Evolutionary conservation across 2,888 invertebrate genomes (phyloP).

Genomic region (Sarcophaga carnaria): DNA sequence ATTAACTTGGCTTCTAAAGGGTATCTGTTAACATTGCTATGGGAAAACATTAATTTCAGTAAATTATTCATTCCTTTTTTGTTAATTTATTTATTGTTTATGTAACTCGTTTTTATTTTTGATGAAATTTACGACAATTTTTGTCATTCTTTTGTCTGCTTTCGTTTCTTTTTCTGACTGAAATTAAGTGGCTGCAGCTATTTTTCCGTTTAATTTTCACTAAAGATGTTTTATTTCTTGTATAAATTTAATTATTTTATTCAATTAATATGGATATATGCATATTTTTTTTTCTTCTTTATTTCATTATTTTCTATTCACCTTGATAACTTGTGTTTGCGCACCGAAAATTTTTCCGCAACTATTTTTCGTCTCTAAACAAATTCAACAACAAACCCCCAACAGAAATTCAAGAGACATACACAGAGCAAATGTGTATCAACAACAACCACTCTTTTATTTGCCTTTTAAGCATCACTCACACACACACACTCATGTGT

Average conservation of each 20-base stretch:
- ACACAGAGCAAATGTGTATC: background rate
- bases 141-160: slow-evolving; percentile 36
- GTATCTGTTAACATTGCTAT: background rate
- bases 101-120: slow-evolving; percentile 56
- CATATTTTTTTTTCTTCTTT: slow-evolving; percentile 1
- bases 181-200: slow-evolving; percentile 26
- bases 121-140: slow-evolving; percentile 48
- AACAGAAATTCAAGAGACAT: background rate
- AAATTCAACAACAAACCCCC: slow-evolving; percentile 56
- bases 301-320: slow-evolving; percentile 25
- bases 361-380: slow-evolving; percentile 52
- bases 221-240: slow-evolving; percentile 21
- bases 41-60: background rate
- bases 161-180: slow-evolving; percentile 45
- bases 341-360: slow-evolving; percentile 62
- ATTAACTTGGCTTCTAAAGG: background rate
- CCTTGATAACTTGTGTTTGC: slow-evolving; percentile 42
- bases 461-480: background rate
- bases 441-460: slow-evolving; percentile 14
- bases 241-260: background rate
- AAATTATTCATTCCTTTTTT: slow-evolving; percentile 23
- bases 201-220: slow-evolving; percentile 38
- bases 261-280: background rate
- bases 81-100: slow-evolving; percentile 52
- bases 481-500: background rate